A percentile compares a stretch with the other conserved stretches of the same genome.
Evolutionary conservation across 2,888 invertebrate genomes (phyloP).

Genomic region (Ischnura elegans): DNA sequence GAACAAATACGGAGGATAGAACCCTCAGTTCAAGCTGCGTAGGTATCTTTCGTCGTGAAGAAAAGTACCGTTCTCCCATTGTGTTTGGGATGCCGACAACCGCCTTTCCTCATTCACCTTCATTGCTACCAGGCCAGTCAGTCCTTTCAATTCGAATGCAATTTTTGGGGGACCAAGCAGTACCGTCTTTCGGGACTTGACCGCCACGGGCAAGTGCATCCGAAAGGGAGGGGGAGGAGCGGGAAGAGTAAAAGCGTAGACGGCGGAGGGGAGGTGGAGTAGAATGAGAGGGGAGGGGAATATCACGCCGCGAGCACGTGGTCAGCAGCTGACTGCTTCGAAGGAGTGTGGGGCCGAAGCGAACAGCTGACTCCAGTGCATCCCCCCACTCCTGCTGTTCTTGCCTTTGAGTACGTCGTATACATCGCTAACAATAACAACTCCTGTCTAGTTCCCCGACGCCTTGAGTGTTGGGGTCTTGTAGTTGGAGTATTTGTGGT

Average conservation of each 20-base stretch:
- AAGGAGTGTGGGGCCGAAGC: not conserved
- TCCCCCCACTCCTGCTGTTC: not conserved
- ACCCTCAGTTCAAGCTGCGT: too few relatives aligned
- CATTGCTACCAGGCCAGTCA: too few relatives aligned
- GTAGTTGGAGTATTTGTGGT: too few relatives aligned
- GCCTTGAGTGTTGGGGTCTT: too few relatives aligned
- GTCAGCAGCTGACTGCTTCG: slow-evolving; percentile 30
- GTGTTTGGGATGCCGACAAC: too few relatives aligned
- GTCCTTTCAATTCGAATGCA: too few relatives aligned
- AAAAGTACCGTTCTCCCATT: too few relatives aligned
- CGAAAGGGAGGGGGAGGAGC: not conserved
- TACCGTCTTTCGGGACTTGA: not conserved
- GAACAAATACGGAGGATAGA: too few relatives aligned
- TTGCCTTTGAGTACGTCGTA: not conserved
- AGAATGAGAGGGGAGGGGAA: slow-evolving; percentile 4
- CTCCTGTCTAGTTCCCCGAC: not conserved
- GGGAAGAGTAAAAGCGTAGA: not conserved
- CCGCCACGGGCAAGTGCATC: not conserved
- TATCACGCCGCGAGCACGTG: slow-evolving; percentile 61
- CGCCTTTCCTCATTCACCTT: too few relatives aligned
- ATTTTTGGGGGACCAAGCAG: too few relatives aligned
- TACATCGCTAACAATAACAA: not conserved
- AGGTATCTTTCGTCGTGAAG: too few relatives aligned
- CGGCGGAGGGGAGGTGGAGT: not conserved
- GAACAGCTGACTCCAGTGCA: not conserved